Evolutionary conservation across 2,797 vertebrate species (phyloP), one percentile per base, ranked within the genome.

Genomic region (Microhierax caerulescens): DNA sequence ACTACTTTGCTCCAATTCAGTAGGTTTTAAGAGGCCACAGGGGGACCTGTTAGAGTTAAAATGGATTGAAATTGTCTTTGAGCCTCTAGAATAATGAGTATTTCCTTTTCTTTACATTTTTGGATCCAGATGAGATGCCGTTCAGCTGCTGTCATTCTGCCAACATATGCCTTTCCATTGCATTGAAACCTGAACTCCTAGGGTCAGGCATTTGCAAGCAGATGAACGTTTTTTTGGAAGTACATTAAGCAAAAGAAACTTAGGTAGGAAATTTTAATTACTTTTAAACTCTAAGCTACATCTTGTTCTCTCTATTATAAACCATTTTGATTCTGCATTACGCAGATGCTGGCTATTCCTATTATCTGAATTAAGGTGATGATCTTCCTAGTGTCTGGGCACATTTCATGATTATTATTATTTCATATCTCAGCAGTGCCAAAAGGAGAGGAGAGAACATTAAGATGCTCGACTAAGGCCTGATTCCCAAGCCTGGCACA

Each of bases 1-100:
- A 54, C 83, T 85, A 92, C 96, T 97, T 97, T 97, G 90, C 96
- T 98, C 91, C 96, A 96, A 97, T 96, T 97, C 97, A 91, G 92
- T 97, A 95, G 96, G 93, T 96, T 98, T 98, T 98, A 98, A 97
- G 97, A 97, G 96, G 95, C 97, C 96, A 95, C 96, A 94, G 91
- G 96, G 97, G 97, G 82, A 96, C 77, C 86, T 74, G 94, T 97
- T 97, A 97, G 94, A 96, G 95, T 95, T 97, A 95, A 97, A 98
- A 98, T 95, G 95, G 93, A 96, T 97, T 96, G 95, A 96, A 97
- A 97, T 96, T 93, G 94, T 96, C 97, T 98, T 97, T 92, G 96
- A 98, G 95, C 90, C 94, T 97, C 91, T 96, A 95, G 97, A 97
- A 97, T 97, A 98, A 98, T 94, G 95, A 97, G 93, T 96, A 91